Conservation (phyloP, 2,797 vertebrate species). For the Periparus ater region DNA sequence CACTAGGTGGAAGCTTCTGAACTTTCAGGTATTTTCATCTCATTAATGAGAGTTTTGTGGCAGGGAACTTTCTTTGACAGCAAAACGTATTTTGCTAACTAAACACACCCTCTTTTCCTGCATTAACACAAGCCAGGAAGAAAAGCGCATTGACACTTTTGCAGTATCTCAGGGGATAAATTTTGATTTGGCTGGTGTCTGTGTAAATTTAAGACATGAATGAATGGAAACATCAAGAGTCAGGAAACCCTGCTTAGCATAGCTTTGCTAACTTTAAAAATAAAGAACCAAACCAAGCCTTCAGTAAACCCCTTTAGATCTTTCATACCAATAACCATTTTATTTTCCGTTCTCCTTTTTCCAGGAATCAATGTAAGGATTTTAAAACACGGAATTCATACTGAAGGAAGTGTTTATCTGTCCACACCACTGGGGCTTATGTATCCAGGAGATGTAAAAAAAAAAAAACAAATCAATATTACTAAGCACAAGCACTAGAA, state of each 20-base stretch:
- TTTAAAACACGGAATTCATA: background rate
- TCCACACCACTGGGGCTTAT: background rate
- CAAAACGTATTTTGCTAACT: background rate
- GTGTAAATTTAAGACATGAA: background rate
- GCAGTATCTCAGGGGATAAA: background rate
- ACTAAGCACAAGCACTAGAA: background rate
- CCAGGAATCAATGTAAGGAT: background rate
- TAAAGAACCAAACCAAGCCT: background rate
- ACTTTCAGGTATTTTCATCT: background rate
- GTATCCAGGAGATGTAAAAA: background rate
- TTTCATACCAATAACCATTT: background rate
- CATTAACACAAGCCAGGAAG: background rate
- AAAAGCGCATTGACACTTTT: background rate
- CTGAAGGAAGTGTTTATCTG: background rate
- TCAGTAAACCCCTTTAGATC: background rate
- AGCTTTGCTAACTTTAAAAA: background rate
- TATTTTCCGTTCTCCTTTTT: background rate
- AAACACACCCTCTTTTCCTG: background rate
- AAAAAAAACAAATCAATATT: background rate
- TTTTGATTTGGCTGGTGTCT: background rate
- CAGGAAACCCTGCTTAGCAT: background rate
- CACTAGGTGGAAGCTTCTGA: background rate
- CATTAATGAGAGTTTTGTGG: background rate
- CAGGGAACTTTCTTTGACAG: background rate
- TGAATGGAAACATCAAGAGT: background rate